Percentiles rank a stretch among this genome's conserved stretches.
Conservation (phyloP, 1,140 invertebrate species). For the Drosophila ohnishii region DNA sequence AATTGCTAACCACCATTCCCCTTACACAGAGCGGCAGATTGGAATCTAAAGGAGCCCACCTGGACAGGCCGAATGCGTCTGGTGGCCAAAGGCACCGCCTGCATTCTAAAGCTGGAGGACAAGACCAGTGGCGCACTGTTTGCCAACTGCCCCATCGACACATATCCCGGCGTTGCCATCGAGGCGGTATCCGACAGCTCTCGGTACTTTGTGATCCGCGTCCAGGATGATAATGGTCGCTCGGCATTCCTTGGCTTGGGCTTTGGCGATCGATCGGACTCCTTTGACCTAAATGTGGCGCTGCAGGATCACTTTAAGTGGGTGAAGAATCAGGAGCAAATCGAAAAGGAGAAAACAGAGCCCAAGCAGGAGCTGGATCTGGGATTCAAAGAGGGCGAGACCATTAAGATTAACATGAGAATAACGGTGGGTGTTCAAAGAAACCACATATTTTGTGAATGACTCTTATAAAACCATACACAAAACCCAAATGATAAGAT, state of each 20-base stretch:
- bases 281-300: constrained; percentile 99
- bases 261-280: constrained; percentile 98
- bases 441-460: background rate
- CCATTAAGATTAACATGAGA: constrained; percentile 99
- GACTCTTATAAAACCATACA: background rate
- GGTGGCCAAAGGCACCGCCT: constrained; percentile 93
- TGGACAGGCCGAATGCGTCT: constrained; percentile 97
- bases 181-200: constrained; percentile 99
- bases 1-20: background rate
- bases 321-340: constrained; percentile 95
- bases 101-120: constrained; percentile 97
- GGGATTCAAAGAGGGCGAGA: constrained; percentile 99
- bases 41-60: constrained; percentile 97
- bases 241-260: constrained; percentile 98
- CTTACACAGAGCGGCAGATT: constrained; percentile 94
- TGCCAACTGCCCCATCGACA: constrained; percentile 98
- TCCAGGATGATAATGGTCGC: constrained; percentile 97
- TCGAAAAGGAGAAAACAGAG: constrained; percentile 90
- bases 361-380: constrained; percentile 94
- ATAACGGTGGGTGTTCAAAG: constrained; percentile 90
- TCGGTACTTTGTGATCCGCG: constrained; percentile 98
- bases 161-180: constrained; percentile 96
- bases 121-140: constrained; percentile 97
- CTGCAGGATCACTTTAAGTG: constrained; percentile 99
- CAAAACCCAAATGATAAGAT: background rate